Base-by-base conservation (phyloP, 2,888 invertebrate genomes). In the Pyrrhosoma nymphula region DNA sequence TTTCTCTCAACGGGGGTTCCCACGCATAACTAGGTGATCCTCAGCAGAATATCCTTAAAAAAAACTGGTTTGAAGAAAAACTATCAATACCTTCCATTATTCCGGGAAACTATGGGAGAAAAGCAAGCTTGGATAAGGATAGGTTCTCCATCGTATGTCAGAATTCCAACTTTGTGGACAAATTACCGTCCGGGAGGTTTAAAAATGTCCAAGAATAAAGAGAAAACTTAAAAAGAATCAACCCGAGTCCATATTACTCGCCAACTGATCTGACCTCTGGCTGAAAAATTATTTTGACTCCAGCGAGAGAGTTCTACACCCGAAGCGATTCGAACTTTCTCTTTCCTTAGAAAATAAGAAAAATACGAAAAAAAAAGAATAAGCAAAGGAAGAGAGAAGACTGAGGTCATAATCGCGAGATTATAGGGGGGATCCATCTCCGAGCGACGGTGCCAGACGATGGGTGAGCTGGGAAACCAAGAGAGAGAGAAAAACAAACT, bases 351-450 rank as follows among this genome's bases (percentile, higher is more conserved):
- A 82, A 16, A 18, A 23, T 30, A 60, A 90, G 39, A 35, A 60
- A 56, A 35, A 35, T 30, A 35, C 55, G 39, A 60, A 60, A 56
- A 90, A 56, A 90, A 90, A 20, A 26, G 55, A 8, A 35, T 10
- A 26, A 47, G 47, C 47, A 8, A 47, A 69, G 69, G 47, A 20
- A 26, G 69, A 47, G 39, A 35, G 23, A 56, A 35, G 39, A 35
- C 60, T 18, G 8, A 30, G 60, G 93, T 47, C 63, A 93, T 63
- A 69, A 93, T 93, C 93, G 89, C 69, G 63, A 69, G 93, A 93
- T 93, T 93, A 93, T 69, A 47, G 69, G 39, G 93, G 39, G n/a
- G 93, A 63, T 93, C 69, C 63, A 82, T 82, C 75, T 82, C n/a
- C 23, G 30, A 35, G 30, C 75, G 75, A 30, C 75, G 75, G 30